phyloP scores from a whole-genome alignment of 1,140 invertebrate species.

The Drosophila takahashii region DNA sequence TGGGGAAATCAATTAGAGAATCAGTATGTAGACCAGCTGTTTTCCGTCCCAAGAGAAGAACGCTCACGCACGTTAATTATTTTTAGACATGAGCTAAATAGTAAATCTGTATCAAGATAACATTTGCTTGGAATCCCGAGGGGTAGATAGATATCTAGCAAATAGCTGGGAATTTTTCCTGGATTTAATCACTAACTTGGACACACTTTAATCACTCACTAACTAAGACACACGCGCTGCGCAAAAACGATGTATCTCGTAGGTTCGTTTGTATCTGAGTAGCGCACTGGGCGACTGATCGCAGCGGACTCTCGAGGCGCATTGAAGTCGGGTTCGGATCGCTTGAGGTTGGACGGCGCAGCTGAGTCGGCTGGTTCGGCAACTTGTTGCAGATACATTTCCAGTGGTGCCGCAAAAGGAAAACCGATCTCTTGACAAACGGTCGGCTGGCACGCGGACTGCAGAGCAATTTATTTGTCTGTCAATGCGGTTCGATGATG shows the following conservation, averaged over 20 bases:
- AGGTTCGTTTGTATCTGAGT: slow-evolving; percentile 46
- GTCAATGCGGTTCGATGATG: slow-evolving; percentile 70
- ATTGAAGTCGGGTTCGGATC: slow-evolving; percentile 76
- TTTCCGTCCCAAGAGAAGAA: slow-evolving; percentile 35
- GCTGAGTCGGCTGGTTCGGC: slow-evolving; percentile 47
- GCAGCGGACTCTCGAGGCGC: slow-evolving; percentile 70
- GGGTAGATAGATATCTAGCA: background rate
- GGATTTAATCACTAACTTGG: slow-evolving; percentile 15
- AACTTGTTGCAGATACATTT: slow-evolving; percentile 82
- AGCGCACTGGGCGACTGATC: slow-evolving; percentile 71
- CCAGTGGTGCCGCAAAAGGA: slow-evolving; percentile 69
- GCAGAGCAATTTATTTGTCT: slow-evolving; percentile 76
- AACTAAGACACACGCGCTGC: slow-evolving; percentile 35
- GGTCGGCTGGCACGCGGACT: slow-evolving; percentile 69
- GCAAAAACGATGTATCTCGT: slow-evolving; percentile 52
- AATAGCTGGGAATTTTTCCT: background rate
- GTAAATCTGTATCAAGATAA: background rate
- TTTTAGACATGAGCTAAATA: slow-evolving; percentile 70
- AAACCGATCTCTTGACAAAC: slow-evolving; percentile 77
- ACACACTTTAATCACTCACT: slow-evolving; percentile 39
- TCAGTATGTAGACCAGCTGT: slow-evolving; percentile 41
- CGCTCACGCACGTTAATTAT: slow-evolving; percentile 56
- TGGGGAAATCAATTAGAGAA: slow-evolving; percentile 21
- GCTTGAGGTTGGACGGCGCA: slow-evolving; percentile 49
- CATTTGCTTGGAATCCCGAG: slow-evolving; percentile 6